These are phyloP conservation scores for Rhinichthys klamathensis DNA, from an alignment of 2,113 vertebrate species.

Conservation along the genomic window DNA sequence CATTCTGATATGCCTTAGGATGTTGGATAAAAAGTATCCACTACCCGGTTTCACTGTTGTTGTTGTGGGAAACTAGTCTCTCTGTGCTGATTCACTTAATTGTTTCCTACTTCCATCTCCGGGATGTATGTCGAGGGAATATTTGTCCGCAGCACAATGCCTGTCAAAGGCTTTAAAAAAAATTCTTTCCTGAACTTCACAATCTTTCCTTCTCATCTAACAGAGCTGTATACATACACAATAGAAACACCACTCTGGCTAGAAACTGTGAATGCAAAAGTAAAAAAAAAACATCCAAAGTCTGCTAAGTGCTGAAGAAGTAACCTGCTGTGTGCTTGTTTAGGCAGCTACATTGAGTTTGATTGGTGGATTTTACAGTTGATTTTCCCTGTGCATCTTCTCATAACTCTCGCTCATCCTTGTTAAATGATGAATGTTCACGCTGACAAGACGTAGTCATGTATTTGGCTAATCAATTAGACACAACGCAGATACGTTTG, in stretches of 20 bases:
- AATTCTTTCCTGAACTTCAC: conserved; percentile 36
- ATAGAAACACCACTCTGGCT: background rate
- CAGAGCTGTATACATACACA: conserved; percentile 20
- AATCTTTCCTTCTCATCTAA: conserved; percentile 39
- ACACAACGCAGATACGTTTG: conserved; percentile 51
- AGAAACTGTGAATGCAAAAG: conserved; percentile 7
- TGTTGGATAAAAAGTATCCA: conserved; percentile 37
- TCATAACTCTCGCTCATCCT: conserved; percentile 45
- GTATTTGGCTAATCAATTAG: conserved; percentile 63
- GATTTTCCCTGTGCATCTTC: conserved; percentile 8
- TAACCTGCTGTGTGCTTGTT: background rate
- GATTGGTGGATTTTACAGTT: conserved; percentile 35
- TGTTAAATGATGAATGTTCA: conserved; percentile 59
- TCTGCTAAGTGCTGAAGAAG: background rate
- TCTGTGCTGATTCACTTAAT: conserved; percentile 34
- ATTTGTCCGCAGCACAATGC: conserved; percentile 36
- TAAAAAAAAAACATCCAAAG: background rate
- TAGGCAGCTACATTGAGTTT: background rate
- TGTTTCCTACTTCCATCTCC: conserved; percentile 38
- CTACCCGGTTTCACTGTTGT: conserved; percentile 36
- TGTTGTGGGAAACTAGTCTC: conserved; percentile 32
- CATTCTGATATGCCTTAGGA: conserved; percentile 12
- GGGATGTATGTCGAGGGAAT: conserved; percentile 39
- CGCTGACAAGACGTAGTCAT: conserved; percentile 57
- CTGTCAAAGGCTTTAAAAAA: conserved; percentile 41